Conservation (phyloP, 2,888 invertebrate species). For the Meiosimyza decipiens region DNA sequence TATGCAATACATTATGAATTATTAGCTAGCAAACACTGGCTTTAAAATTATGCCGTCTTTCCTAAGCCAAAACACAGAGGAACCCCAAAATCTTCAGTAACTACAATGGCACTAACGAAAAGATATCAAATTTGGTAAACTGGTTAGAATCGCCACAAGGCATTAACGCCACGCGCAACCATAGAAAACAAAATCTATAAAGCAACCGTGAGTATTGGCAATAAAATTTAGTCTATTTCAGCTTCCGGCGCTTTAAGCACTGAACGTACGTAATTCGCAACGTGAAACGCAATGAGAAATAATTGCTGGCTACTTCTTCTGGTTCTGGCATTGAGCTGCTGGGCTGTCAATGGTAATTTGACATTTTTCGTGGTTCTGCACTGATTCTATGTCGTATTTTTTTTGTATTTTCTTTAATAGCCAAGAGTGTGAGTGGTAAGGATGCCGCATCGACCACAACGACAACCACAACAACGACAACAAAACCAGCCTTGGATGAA, state of each 20-base stretch:
- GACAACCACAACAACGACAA: constrained; percentile 46
- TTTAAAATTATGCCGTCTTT: too few species aligned
- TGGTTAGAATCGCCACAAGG: too few species aligned
- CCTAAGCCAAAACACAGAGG: too few species aligned
- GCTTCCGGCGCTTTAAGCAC: constrained; percentile 32
- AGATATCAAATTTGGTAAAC: too few species aligned
- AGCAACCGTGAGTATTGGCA: not conserved
- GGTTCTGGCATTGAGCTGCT: constrained; percentile 21
- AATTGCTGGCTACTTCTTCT: constrained; percentile 28
- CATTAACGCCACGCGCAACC: too few species aligned
- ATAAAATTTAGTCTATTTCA: constrained; percentile 42
- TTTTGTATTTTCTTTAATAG: not conserved
- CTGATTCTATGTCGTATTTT: constrained; percentile 50
- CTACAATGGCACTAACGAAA: too few species aligned
- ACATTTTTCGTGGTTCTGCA: constrained; percentile 36
- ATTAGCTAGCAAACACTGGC: too few species aligned
- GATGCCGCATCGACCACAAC: constrained; percentile 38
- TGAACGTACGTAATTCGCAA: not conserved
- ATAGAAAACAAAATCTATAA: not conserved
- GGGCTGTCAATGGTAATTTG: constrained; percentile 30
- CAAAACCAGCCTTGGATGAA: constrained; percentile 3
- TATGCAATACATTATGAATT: too few species aligned
- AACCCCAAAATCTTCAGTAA: too few species aligned
- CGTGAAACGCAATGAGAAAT: constrained; percentile 34
- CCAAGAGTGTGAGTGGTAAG: not conserved